A percentile compares a stretch with the other conserved stretches of the same genome.
These are phyloP conservation scores for Corvus cornix DNA, from an alignment of 2,113 vertebrate species.

Conservation along the genomic window DNA sequence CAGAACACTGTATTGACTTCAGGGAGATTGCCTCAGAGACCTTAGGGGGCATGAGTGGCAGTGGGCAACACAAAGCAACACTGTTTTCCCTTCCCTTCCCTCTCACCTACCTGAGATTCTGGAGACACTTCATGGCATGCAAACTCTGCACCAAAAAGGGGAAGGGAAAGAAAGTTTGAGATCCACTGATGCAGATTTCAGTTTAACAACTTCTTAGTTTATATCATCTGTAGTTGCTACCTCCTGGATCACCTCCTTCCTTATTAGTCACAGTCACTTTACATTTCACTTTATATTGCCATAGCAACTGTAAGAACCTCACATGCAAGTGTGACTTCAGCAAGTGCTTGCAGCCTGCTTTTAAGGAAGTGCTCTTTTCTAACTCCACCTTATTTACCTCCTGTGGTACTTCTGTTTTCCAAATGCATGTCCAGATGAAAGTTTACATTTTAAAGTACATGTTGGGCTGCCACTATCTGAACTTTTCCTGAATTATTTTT, in stretches of 20 bases:
- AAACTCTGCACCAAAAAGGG: not conserved
- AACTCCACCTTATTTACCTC: not conserved
- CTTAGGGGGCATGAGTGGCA: not conserved
- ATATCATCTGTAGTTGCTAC: not conserved
- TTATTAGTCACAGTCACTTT: not conserved
- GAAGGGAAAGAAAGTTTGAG: not conserved
- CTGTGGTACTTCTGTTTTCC: not conserved
- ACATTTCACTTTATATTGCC: conserved; percentile 18
- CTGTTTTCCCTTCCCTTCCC: not conserved
- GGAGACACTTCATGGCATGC: not conserved
- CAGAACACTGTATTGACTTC: not conserved
- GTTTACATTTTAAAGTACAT: not conserved
- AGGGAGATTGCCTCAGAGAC: not conserved
- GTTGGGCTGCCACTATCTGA: not conserved
- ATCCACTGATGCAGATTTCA: not conserved
- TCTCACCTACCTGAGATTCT: not conserved
- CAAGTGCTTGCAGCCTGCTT: not conserved
- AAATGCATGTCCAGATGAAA: not conserved
- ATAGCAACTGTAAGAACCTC: conserved; percentile 1
- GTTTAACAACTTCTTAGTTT: not conserved
- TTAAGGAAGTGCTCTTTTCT: not conserved
- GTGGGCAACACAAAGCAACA: not conserved
- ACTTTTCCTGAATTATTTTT: not conserved
- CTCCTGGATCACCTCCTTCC: not conserved
- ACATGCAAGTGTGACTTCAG: not conserved